Conservation (phyloP, 2,113 vertebrate species). For the Thunnus thynnus region DNA sequence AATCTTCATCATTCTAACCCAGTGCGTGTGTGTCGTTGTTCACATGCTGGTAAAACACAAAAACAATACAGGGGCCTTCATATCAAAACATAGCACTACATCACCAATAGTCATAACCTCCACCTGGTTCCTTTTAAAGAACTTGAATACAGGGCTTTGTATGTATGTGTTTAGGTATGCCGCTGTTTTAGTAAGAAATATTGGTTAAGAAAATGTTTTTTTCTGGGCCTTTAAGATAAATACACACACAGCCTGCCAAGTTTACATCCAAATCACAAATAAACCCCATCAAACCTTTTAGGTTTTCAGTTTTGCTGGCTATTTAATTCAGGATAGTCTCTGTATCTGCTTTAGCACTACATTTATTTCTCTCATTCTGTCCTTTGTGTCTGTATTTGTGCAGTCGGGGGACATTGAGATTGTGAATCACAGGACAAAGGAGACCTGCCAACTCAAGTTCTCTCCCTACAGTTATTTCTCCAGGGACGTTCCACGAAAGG, state of each 20-base stretch:
- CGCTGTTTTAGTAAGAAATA: background rate
- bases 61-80: background rate
- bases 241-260: too few species aligned
- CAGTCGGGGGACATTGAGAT: constrained; percentile 99
- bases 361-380: background rate
- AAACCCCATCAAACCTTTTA: too few species aligned
- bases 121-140: background rate
- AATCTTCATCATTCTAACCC: background rate
- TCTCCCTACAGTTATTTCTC: constrained; percentile 99
- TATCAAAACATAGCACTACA: background rate
- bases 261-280: too few species aligned
- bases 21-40: too few species aligned
- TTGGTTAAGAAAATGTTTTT: background rate
- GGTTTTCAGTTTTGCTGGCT: too few species aligned
- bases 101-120: background rate
- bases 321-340: too few species aligned
- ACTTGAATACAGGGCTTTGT: background rate
- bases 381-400: constrained; percentile 27
- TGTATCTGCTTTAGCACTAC: too few species aligned
- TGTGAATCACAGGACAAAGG: constrained; percentile 95
- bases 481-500: constrained; percentile 95
- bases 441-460: constrained; percentile 98
- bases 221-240: too few species aligned
- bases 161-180: too few species aligned
- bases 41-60: too few species aligned